A percentile compares a stretch with the other conserved stretches of the same genome.
phyloP scores from a whole-genome alignment of 1,140 invertebrate genomes.

The Penaeus indicus region DNA sequence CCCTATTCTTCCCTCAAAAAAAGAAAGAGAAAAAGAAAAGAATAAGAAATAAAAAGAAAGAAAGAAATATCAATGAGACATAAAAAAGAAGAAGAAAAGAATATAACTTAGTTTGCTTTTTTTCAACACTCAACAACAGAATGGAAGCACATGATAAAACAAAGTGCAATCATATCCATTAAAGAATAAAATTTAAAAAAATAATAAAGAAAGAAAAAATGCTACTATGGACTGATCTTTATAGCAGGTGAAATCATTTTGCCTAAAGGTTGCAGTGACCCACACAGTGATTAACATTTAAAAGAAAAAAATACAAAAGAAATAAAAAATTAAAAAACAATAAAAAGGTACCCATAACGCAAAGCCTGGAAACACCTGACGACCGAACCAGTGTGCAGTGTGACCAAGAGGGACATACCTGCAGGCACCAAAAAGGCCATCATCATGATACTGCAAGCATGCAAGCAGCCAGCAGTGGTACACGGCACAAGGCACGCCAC shows the following conservation, averaged over 20 bases:
- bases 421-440: slow-evolving; percentile 59
- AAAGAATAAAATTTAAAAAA: slow-evolving; percentile 26
- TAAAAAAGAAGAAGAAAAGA: slow-evolving; percentile 31
- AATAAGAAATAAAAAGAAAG: no score
- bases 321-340: neutral
- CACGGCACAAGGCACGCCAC: slow-evolving; percentile 64
- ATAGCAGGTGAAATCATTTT: slow-evolving; percentile 42
- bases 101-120: slow-evolving; percentile 4
- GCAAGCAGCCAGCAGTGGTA: slow-evolving; percentile 65
- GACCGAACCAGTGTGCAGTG: slow-evolving; percentile 56
- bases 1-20: no score
- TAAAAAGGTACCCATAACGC: slow-evolving; percentile 27
- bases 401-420: slow-evolving; percentile 62
- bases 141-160: slow-evolving; percentile 33
- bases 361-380: slow-evolving; percentile 63
- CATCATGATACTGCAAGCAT: slow-evolving; percentile 61
- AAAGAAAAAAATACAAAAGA: neutral
- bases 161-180: slow-evolving; percentile 45
- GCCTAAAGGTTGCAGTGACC: slow-evolving; percentile 50
- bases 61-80: neutral
- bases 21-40: no score
- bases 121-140: slow-evolving; percentile 20
- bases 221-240: slow-evolving; percentile 37
- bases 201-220: neutral
- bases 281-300: slow-evolving; percentile 49